These are phyloP conservation scores for Sterrhoptilus dennistouni DNA, from an alignment of 2,113 vertebrate species.

Conservation along the genomic window DNA sequence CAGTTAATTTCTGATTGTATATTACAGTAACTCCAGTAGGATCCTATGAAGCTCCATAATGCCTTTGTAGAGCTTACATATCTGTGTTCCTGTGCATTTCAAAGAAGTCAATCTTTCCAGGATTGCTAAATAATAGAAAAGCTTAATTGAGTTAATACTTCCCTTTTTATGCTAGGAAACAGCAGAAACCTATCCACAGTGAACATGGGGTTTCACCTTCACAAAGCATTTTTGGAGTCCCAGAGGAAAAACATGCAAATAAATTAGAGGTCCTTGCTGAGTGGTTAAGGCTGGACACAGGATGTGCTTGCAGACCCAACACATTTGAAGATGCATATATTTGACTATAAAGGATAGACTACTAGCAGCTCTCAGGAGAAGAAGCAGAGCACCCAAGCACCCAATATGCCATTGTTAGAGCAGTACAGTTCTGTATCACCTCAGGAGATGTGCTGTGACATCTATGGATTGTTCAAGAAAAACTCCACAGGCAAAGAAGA, in stretches of 20 bases:
- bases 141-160: neutral
- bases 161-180: neutral
- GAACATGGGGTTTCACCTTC: neutral
- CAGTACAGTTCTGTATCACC: neutral
- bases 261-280: neutral
- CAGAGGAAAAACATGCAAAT: neutral
- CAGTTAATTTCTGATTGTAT: neutral
- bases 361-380: neutral
- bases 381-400: neutral
- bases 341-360: neutral
- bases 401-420: neutral
- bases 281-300: neutral
- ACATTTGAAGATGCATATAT: neutral
- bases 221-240: neutral
- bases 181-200: neutral
- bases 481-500: neutral
- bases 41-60: neutral
- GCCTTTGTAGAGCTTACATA: neutral
- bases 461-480: neutral
- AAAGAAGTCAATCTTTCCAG: neutral
- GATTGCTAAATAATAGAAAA: neutral
- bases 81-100: neutral
- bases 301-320: neutral
- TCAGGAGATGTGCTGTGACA: fast-evolving
- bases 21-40: neutral